phyloP scores from a whole-genome alignment of 2,113 vertebrate genomes.

The Synodontis membranacea region DNA sequence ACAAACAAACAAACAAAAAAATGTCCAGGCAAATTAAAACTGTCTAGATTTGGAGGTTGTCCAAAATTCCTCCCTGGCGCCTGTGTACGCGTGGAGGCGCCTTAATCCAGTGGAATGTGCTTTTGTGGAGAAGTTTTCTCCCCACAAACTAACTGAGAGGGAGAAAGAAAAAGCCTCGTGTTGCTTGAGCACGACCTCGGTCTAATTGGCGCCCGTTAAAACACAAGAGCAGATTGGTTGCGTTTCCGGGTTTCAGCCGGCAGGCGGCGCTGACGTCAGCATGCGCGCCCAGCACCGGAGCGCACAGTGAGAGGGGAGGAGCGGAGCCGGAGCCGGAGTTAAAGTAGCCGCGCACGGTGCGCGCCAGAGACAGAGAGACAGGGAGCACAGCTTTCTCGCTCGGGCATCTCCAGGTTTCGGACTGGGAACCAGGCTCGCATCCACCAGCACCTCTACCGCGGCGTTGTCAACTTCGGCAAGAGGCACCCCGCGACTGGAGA shows the following conservation, averaged over 20 bases:
- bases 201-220: background rate
- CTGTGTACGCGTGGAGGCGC: background rate
- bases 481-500: constrained; percentile 43
- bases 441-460: constrained; percentile 58
- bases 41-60: background rate
- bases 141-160: background rate
- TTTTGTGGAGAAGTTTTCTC: background rate
- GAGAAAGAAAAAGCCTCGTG: background rate
- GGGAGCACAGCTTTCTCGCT: constrained; percentile 56
- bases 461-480: constrained; percentile 52
- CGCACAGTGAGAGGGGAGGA: constrained; percentile 70
- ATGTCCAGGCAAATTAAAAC: background rate
- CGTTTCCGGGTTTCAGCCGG: constrained; percentile 44
- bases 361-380: constrained; percentile 58
- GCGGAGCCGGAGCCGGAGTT: constrained; percentile 66
- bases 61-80: background rate
- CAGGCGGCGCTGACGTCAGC: constrained; percentile 67
- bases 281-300: constrained; percentile 22
- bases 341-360: constrained; percentile 75
- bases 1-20: background rate
- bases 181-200: background rate
- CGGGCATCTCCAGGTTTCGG: constrained; percentile 58
- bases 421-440: constrained; percentile 49
- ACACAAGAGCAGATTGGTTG: constrained; percentile 17
- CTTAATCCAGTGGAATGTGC: background rate